A percentile compares a stretch with the other conserved stretches of the same genome.
Evolutionary conservation across 1,140 invertebrate genomes (phyloP).

Genomic region (Agrilus planipennis): DNA sequence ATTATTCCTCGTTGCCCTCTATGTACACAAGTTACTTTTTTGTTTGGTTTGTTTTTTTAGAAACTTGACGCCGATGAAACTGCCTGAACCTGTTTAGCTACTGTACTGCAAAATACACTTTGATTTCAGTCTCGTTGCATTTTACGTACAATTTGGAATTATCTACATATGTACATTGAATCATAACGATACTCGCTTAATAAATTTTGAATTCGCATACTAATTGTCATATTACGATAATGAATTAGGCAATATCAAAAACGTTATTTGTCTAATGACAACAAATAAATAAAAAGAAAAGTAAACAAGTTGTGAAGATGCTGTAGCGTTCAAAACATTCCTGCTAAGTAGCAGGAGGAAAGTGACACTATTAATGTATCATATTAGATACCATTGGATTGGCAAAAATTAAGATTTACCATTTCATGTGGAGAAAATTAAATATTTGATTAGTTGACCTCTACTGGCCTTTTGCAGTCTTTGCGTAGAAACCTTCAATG

Average conservation of each 20-base stretch:
- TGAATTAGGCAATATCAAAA: too few relatives aligned
- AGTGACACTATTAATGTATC: too few relatives aligned
- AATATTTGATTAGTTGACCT: slow-evolving; percentile 30
- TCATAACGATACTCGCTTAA: too few relatives aligned
- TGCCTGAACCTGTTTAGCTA: slow-evolving; percentile 29
- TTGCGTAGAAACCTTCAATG: slow-evolving; percentile 33
- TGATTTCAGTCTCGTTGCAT: too few relatives aligned
- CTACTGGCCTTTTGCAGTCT: slow-evolving; percentile 33
- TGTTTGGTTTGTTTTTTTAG: slow-evolving; percentile 19
- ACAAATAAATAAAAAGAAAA: too few relatives aligned
- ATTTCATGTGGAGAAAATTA: slow-evolving; percentile 9
- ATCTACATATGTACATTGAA: too few relatives aligned
- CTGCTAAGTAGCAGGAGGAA: slow-evolving; percentile 3
- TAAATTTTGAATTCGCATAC: too few relatives aligned
- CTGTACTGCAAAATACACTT: slow-evolving; percentile 14
- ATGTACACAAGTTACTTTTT: slow-evolving; percentile 13
- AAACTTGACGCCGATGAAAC: slow-evolving; percentile 18
- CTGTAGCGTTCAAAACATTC: too few relatives aligned
- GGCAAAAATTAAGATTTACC: slow-evolving; percentile 6
- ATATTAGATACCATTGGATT: neutral
- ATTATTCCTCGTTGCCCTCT: slow-evolving; percentile 23
- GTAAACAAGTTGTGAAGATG: too few relatives aligned
- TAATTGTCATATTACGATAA: too few relatives aligned
- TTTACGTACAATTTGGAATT: too few relatives aligned
- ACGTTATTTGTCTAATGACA: too few relatives aligned